These are phyloP conservation scores for Tribolium castaneum DNA, from an alignment of 1,140 invertebrate genomes.

Conservation along the genomic window DNA sequence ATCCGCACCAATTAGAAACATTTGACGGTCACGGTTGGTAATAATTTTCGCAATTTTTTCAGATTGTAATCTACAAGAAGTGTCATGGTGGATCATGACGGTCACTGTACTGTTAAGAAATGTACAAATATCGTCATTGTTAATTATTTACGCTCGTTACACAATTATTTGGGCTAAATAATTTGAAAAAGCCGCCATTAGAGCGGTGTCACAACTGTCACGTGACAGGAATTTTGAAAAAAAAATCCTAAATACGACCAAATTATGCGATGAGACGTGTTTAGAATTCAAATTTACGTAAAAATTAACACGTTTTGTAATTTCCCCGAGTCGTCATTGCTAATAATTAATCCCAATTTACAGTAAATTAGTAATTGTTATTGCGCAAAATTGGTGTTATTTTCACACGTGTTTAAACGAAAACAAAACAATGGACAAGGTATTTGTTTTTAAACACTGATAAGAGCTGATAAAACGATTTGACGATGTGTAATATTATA, in stretches of 20 bases:
- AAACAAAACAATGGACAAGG: not conserved
- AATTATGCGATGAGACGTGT: too few relatives aligned
- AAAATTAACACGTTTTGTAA: too few relatives aligned
- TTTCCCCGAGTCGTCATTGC: too few relatives aligned
- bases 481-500: not conserved
- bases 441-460: not conserved
- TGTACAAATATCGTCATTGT: not conserved
- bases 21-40: not conserved
- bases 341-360: too few relatives aligned
- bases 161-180: not conserved
- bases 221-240: too few relatives aligned
- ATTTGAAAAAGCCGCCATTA: too few relatives aligned
- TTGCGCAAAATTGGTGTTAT: too few relatives aligned
- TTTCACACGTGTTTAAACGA: not conserved
- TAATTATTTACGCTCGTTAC: not conserved
- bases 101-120: not conserved
- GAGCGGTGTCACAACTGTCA: too few relatives aligned
- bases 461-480: not conserved
- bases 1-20: not conserved
- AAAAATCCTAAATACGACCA: too few relatives aligned
- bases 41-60: not conserved
- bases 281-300: too few relatives aligned
- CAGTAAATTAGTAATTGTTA: too few relatives aligned
- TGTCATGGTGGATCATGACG: not conserved
- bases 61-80: not conserved